Evolutionary conservation across 2,113 vertebrate genomes (phyloP).

Genomic region (Strigops habroptila): DNA sequence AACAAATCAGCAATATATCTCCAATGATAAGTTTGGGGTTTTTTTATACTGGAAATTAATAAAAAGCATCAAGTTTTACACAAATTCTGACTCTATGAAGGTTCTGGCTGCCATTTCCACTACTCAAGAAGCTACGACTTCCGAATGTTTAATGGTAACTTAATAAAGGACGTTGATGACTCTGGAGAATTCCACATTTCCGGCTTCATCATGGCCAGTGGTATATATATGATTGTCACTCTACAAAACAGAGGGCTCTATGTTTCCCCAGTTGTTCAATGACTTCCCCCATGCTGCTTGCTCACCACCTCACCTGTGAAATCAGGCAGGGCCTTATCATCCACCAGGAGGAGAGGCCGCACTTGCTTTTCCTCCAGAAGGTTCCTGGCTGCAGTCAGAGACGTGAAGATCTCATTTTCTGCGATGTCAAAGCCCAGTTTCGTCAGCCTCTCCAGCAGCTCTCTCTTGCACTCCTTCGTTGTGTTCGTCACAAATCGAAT

Average conservation of each 20-base stretch:
- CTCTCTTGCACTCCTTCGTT: conserved; percentile 91
- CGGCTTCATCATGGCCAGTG: neutral
- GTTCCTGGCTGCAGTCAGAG: conserved; percentile 89
- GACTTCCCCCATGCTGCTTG: neutral
- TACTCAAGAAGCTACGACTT: neutral
- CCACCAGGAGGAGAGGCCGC: conserved; percentile 88
- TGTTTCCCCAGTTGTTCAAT: rapidly evolving
- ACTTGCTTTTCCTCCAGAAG: conserved; percentile 84
- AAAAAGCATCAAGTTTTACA: neutral
- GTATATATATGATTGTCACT: rapidly evolving
- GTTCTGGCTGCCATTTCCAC: neutral
- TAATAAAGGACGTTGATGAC: neutral
- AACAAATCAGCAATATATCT: neutral
- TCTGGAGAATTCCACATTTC: neutral
- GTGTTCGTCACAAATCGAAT: conserved; percentile 96
- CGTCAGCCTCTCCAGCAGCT: conserved; percentile 81
- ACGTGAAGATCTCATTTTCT: conserved; percentile 93
- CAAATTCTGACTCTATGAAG: neutral
- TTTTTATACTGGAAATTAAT: neutral
- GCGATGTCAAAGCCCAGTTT: conserved; percentile 85
- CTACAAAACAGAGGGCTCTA: neutral
- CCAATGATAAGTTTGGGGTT: neutral
- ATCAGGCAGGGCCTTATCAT: conserved; percentile 87
- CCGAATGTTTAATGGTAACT: neutral
- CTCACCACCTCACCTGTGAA: conserved; percentile 79